Evolutionary conservation across 2,888 invertebrate species (phyloP), one percentile per base, ranked within the genome.

Genomic region (Drosophila mimetica): DNA sequence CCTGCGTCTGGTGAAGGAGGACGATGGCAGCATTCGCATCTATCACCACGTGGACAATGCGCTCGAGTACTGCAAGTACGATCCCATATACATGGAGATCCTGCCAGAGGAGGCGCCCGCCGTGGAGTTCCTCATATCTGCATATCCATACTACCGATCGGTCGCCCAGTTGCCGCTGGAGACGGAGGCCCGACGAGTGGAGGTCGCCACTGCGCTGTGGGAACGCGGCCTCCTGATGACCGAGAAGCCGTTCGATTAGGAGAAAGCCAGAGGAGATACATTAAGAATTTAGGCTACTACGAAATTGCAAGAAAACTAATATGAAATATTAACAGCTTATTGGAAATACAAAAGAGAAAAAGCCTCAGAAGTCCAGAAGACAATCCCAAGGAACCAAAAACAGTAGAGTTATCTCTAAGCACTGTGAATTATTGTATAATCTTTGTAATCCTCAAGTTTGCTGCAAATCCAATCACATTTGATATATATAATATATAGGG

Each of bases 41-140:
- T 98, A 97, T 91, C 97, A 96, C 91, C 95, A 95, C 74, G 93
- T 95, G 42, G 97, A 98, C 88, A 99, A 99, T 91, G 95, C 96
- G 0, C 93, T 96, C 73, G 95, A 96, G 80, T 98, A 97, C 89
- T 97, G 97, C 89, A 96, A 95, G 34, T 95, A 94, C 89, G 97
- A 97, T 32, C 93, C 94, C 1, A 95, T 95, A 81, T 95, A 93
- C 89, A 91, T 98, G 69, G 96, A 96, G 89, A 93, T 98, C 66
- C 94, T 95, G 11, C 92, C 93, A 2, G 93, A 94, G 1, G 92
- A 95, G 72, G 95, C 95, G 0, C 94, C 94, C 2, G 95, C 94
- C 0, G 92, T 98, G 13, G 94, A 95, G 86, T 93, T 93, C 57
- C 92, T 98, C 32, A 94, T 97, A 57, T 93, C 92, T 32, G 89